Percentiles rank a stretch among this genome's conserved stretches.
phyloP scores from a whole-genome alignment of 2,888 invertebrate species.

The Campoplex capitator region DNA sequence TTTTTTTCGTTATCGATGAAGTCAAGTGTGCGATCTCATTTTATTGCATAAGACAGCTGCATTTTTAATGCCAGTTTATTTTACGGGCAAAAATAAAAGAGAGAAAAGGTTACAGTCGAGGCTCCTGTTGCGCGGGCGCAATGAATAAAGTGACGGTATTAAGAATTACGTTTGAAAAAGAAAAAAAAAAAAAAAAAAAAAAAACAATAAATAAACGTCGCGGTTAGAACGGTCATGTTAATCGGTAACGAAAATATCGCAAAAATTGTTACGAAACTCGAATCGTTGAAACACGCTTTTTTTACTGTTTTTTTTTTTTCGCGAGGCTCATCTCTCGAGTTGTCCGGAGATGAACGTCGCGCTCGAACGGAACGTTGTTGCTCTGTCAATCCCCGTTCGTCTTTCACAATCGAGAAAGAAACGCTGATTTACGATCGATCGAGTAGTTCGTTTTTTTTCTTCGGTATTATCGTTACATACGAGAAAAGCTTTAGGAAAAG shows the following conservation, averaged over 20 bases:
- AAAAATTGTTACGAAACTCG: conserved; percentile 16
- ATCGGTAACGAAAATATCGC: conserved; percentile 45
- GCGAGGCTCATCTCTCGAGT: conserved; percentile 37
- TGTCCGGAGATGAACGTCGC: conserved; percentile 27
- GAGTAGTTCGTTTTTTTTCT: conserved; percentile 15
- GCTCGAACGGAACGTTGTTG: background rate
- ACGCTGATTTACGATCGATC: conserved; percentile 37
- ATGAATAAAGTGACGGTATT: conserved; percentile 59
- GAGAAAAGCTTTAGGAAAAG: conserved; percentile 16
- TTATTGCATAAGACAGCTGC: conserved; percentile 7
- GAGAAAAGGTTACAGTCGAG: conserved; percentile 22
- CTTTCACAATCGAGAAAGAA: background rate
- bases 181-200: background rate
- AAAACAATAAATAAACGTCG: conserved; percentile 28
- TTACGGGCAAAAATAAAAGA: background rate
- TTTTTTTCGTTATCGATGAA: background rate
- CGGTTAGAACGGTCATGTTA: conserved; percentile 42
- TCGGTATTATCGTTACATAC: conserved; percentile 39
- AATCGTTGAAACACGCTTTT: background rate
- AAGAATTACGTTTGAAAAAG: background rate
- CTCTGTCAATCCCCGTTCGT: conserved; percentile 21
- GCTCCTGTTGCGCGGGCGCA: conserved; percentile 72
- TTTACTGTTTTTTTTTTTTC: background rate
- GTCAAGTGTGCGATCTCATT: conserved; percentile 18
- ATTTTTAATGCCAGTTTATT: conserved; percentile 15